Evolutionary conservation across 2,888 invertebrate genomes (phyloP), one percentile per base, ranked within the genome.

Genomic region (Crocallis elinguaria): DNA sequence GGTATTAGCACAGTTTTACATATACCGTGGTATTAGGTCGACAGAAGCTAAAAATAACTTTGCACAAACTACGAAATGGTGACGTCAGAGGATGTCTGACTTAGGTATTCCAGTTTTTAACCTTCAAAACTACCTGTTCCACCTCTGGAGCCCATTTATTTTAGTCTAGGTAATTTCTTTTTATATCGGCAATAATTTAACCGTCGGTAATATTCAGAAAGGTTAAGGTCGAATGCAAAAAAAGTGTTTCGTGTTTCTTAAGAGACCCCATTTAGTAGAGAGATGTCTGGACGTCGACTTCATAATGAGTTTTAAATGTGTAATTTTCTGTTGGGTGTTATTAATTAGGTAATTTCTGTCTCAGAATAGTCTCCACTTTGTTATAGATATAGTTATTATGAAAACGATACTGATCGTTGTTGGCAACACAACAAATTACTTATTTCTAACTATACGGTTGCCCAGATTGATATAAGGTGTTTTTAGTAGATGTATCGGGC

Each of bases 181-280:
- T 58, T 52, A 59, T 38, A 51, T 59, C 44, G 42, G 44, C 33
- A 45, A 53, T 60, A 60, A 54, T 49, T 59, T 55, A 30, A 36
- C 57, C 48, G 39, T 16, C 51, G 41, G 52, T 36, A 46, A 45
- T 45, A 39, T 45, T 45, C 44, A 38, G 21, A 54, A 62, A 60
- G 63, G 60, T 61, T 42, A 61, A 61, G 61, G 60, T 57, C 54
- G 38, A 52, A 57, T 46, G 44, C 36, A 50, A 42, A 56, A n/a
- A 50, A 49, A 49, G 38, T 56, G 48, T 55, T 59, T 52, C 48
- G 39, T 45, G 38, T 49, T 39, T 36, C 14, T 49, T 35, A 42
- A 52, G 29, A 30, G 41, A 23, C 42, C 32, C 39, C 52, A 53
- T 53, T 53, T 42, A n/a, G 44, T 12, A 9, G 9, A 38, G 19